These are phyloP conservation scores for Bembecia ichneumoniformis DNA, from an alignment of 2,888 invertebrate species.

Conservation along the genomic window DNA sequence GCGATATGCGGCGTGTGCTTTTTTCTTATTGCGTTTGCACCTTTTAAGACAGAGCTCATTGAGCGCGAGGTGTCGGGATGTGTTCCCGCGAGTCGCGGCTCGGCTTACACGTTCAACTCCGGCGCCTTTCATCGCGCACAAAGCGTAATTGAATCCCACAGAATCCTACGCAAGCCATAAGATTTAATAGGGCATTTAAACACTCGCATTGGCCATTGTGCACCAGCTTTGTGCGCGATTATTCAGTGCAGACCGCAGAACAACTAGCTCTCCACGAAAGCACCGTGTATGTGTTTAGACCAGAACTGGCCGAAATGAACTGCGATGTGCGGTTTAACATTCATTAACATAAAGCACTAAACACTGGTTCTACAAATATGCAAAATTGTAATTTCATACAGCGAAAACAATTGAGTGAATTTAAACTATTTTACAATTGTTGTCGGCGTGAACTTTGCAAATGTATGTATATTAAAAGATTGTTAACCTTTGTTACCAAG, in stretches of 20 bases:
- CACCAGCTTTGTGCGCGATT: slow-evolving; percentile 65
- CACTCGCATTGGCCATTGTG: slow-evolving; percentile 71
- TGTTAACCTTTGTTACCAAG: slow-evolving; percentile 9
- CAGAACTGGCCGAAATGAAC: slow-evolving; percentile 38
- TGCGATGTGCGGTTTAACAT: slow-evolving; percentile 39
- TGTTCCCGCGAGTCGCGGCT: slow-evolving; percentile 57
- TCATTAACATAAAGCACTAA: slow-evolving; percentile 23
- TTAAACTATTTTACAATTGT: neutral
- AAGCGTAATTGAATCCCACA: slow-evolving; percentile 73
- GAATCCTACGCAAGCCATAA: slow-evolving; percentile 68
- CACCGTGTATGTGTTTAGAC: slow-evolving; percentile 44
- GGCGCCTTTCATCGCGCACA: slow-evolving; percentile 68
- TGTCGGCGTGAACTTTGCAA: neutral
- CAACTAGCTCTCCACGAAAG: slow-evolving; percentile 56
- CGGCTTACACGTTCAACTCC: slow-evolving; percentile 63
- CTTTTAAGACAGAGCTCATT: slow-evolving; percentile 70
- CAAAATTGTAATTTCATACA: slow-evolving; percentile 10
- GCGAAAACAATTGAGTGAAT: slow-evolving; percentile 1
- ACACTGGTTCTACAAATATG: slow-evolving; percentile 13
- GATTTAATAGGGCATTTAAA: slow-evolving; percentile 73
- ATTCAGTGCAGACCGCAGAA: slow-evolving; percentile 60
- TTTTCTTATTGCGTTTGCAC: slow-evolving; percentile 61
- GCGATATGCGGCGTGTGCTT: slow-evolving; percentile 51
- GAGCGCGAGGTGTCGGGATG: slow-evolving; percentile 70
- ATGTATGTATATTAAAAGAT: neutral